phyloP scores from a whole-genome alignment of 1,140 invertebrate genomes.

The Glomeris maerens region DNA sequence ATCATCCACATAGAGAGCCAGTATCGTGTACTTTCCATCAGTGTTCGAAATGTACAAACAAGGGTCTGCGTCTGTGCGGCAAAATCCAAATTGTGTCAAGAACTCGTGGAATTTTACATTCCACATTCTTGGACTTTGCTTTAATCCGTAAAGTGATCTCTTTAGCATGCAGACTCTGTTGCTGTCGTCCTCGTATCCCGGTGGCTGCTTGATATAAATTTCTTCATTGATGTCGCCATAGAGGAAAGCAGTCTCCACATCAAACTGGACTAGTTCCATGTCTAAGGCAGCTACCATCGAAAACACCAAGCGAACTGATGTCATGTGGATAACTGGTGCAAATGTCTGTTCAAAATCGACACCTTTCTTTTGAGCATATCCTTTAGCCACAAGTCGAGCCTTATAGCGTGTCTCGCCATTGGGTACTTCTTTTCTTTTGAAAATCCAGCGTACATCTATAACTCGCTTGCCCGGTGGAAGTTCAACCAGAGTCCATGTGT shows the following conservation, averaged over 20 bases:
- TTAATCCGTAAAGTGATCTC: too few relatives aligned
- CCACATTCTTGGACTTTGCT: too few relatives aligned
- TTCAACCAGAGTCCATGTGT: conserved; percentile 28
- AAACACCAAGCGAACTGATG: conserved; percentile 25
- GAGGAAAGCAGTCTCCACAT: conserved; percentile 26
- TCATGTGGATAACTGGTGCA: conserved; percentile 23
- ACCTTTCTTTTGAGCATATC: conserved; percentile 27
- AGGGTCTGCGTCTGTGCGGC: too few relatives aligned
- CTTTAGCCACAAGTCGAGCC: conserved; percentile 29
- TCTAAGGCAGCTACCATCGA: conserved; percentile 21
- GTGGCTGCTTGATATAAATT: conserved; percentile 29
- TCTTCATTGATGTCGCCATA: conserved; percentile 27
- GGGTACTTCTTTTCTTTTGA: conserved; percentile 22
- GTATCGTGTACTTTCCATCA: too few relatives aligned
- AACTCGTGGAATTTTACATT: too few relatives aligned
- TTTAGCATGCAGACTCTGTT: too few relatives aligned
- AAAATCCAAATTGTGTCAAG: too few relatives aligned
- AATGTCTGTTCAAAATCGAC: conserved; percentile 30
- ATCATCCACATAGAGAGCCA: too few relatives aligned
- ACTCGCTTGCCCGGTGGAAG: conserved; percentile 17
- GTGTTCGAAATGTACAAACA: too few relatives aligned
- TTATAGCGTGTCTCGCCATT: conserved; percentile 25
- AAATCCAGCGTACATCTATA: conserved; percentile 28
- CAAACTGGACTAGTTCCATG: conserved; percentile 24
- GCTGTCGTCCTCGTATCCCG: conserved; percentile 19